phyloP scores from a whole-genome alignment of 2,797 vertebrate genomes.

The Sardinella longiceps region DNA sequence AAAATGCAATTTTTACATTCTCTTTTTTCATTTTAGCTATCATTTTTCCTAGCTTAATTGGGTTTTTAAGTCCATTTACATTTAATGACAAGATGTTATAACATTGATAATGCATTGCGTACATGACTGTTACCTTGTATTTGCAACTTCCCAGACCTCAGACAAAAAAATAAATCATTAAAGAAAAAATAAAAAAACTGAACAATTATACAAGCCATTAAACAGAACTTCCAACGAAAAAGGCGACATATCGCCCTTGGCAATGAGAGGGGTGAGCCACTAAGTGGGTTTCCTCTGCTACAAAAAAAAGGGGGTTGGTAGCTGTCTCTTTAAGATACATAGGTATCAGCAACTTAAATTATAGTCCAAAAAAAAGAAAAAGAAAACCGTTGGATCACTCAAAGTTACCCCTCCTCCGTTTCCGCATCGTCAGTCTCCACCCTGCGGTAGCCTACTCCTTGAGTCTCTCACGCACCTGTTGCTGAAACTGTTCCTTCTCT shows the following conservation, averaged over 20 bases:
- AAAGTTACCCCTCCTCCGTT: not conserved
- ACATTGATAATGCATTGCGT: not conserved
- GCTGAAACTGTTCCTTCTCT: not conserved
- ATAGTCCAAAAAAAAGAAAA: not conserved
- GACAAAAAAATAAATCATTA: not conserved
- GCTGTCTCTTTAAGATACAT: not conserved
- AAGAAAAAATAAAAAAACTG: no score
- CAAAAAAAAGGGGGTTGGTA: not conserved
- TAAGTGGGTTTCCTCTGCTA: conserved; percentile 4
- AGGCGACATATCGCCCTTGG: no score
- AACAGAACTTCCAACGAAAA: no score
- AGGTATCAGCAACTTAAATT: not conserved
- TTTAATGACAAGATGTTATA: conserved; percentile 29
- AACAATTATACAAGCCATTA: no score
- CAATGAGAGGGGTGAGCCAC: not conserved
- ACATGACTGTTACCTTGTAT: not conserved
- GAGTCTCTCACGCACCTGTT: conserved; percentile 8
- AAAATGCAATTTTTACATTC: conserved; percentile 25
- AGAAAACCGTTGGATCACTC: no score
- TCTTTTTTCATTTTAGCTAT: conserved; percentile 23
- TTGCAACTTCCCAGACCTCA: conserved; percentile 21
- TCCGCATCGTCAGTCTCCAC: not conserved
- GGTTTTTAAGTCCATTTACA: conserved; percentile 33
- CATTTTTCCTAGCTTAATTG: conserved; percentile 15
- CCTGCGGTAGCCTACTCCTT: conserved; percentile 6